Evolutionary conservation across 2,113 vertebrate species (phyloP).

Genomic region (Donacobius atricapilla): DNA sequence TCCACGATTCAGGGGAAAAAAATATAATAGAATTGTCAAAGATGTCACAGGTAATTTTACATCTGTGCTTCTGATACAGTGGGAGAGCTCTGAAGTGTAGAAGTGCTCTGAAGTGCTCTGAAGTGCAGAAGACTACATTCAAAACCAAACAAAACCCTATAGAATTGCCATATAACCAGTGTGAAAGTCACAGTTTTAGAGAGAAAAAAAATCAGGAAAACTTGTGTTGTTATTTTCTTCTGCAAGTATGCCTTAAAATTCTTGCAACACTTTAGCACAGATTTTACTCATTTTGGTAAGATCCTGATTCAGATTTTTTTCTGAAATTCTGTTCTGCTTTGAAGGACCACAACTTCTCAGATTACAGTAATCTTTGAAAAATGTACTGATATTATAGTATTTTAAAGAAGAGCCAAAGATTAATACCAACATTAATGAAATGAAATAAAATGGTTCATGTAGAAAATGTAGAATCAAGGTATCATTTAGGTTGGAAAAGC

Average conservation of each 20-base stretch:
- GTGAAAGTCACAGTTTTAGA: background rate
- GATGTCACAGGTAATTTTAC: background rate
- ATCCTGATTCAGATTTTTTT: background rate
- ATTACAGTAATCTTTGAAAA: background rate
- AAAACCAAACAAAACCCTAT: background rate
- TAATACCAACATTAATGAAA: background rate
- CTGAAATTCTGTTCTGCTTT: background rate
- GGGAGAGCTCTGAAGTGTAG: background rate
- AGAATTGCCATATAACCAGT: background rate
- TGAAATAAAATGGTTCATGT: background rate
- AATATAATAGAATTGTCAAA: background rate
- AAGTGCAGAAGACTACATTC: background rate
- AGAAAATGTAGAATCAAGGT: background rate
- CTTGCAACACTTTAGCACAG: background rate
- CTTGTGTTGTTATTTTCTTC: background rate
- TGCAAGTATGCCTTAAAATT: background rate
- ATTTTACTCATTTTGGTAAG: background rate
- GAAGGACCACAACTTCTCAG: background rate
- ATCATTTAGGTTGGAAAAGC: background rate
- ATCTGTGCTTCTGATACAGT: background rate
- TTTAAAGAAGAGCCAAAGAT: background rate
- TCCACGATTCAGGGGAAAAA: background rate
- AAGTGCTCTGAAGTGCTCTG: background rate
- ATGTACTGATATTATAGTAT: background rate
- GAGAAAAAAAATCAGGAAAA: background rate